Base-by-base conservation (phyloP, 2,797 vertebrate species). In the Setipinna tenuifilis region DNA sequence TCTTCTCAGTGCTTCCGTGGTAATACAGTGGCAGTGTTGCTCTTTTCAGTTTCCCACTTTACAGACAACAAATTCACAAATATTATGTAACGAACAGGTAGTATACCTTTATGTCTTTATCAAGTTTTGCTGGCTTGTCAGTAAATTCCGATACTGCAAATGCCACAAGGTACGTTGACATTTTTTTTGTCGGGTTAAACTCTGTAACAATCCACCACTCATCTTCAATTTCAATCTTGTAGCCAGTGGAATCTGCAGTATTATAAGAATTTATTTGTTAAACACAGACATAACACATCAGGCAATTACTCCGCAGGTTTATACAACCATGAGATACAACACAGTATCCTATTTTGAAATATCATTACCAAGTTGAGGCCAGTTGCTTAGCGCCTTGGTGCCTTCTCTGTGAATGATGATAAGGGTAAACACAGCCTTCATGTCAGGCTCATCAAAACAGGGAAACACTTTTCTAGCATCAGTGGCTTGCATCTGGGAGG, bases 361-460 rank as follows among this genome's bases (percentile, higher is more conserved):
- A 23, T 71, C 28, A 14, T 21, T 78, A 78, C 71, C 31, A n/a
- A n/a, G n/a, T 10, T 0, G 0, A 21, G 71, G 71, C 71, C 71
- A 71, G 82, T 96, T 96, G 78, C 86, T 91, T 1, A 93, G 84
- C 35, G 93, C 95, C 0, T 0, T 0, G 0, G 90, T 93, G 0
- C 0, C 0, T 0, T 0, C 2, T 81, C 94, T 91, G 88, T 96
- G 96, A 78, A 93, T 83, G 83, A 96, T 83, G 17, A 89, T 95
- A 81, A 96, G 44, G 0, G 86, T 0, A 86, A 96, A 96, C 21
- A 44, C 83, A 0, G 96, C 95, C 87, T 96, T 96, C 93, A 96
- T 87, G 0, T 94, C 94, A 7, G 96, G 96, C 84, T 96, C 96
- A 85, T 96, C 96, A 10, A 96, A 96, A 91, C 96, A 96, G 23